These are phyloP conservation scores for Pararge aegeria DNA, from an alignment of 1,140 invertebrate species.

Conservation along the genomic window DNA sequence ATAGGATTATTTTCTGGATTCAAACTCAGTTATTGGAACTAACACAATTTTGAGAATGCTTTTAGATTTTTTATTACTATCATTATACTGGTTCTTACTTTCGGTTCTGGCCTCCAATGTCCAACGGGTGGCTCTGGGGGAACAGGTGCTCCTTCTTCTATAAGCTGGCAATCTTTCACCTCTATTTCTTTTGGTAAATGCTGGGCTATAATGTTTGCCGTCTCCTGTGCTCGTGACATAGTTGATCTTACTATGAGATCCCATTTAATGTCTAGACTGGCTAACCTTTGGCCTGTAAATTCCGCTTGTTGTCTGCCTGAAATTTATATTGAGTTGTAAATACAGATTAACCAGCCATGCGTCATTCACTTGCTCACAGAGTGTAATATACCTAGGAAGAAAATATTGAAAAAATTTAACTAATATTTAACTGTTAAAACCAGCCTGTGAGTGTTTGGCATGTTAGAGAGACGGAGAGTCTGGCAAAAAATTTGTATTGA, in stretches of 20 bases:
- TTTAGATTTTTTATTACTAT: background rate
- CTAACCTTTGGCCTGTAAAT: constrained; percentile 88
- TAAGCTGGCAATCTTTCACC: constrained; percentile 84
- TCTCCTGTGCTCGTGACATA: constrained; percentile 96
- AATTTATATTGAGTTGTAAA: constrained; percentile 8
- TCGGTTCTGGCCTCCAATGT: constrained; percentile 89
- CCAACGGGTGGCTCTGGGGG: constrained; percentile 95
- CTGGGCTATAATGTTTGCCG: constrained; percentile 89
- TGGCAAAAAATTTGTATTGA: too few species aligned
- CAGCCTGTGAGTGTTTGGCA: too few species aligned
- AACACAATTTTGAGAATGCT: too few species aligned
- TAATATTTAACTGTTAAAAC: too few species aligned
- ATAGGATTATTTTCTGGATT: too few species aligned
- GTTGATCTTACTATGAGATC: constrained; percentile 91
- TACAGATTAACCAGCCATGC: too few species aligned
- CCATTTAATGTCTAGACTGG: constrained; percentile 88
- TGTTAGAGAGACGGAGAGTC: too few species aligned
- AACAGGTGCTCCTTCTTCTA: constrained; percentile 97
- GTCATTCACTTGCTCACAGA: too few species aligned
- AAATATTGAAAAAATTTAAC: too few species aligned
- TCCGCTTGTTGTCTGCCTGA: constrained; percentile 91
- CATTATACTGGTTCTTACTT: constrained; percentile 41
- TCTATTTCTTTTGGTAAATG: constrained; percentile 82
- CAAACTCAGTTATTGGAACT: too few species aligned
- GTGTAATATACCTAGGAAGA: too few species aligned